Percentiles rank a stretch among this genome's conserved stretches.
These are phyloP conservation scores for Lathronympha strigana DNA, from an alignment of 2,888 invertebrate genomes.

Conservation along the genomic window DNA sequence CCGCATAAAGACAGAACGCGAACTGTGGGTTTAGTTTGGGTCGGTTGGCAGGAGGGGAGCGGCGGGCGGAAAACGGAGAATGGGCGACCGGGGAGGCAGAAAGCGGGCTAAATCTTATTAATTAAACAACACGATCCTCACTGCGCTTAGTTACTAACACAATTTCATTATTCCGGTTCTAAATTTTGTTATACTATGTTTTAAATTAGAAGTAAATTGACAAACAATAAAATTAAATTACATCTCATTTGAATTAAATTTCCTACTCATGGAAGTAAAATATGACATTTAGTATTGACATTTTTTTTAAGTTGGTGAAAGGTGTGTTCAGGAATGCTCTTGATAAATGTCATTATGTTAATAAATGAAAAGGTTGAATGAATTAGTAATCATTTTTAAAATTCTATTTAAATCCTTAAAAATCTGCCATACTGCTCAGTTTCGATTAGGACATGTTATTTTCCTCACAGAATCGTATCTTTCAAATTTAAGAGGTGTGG, in stretches of 20 bases:
- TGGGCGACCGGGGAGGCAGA: slow-evolving; percentile 70
- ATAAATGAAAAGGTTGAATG: too few species aligned
- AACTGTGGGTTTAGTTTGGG: slow-evolving; percentile 81
- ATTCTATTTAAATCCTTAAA: too few species aligned
- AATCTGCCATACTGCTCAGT: neutral
- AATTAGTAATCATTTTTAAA: too few species aligned
- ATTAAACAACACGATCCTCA: slow-evolving; percentile 45
- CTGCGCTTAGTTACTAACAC: neutral
- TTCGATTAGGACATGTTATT: neutral
- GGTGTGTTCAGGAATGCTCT: slow-evolving; percentile 22
- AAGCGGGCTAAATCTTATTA: slow-evolving; percentile 60
- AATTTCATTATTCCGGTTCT: slow-evolving; percentile 2
- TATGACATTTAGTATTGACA: slow-evolving; percentile 36
- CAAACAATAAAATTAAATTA: neutral
- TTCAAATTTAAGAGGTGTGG: slow-evolving; percentile 5
- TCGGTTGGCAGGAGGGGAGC: slow-evolving; percentile 57
- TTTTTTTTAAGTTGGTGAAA: slow-evolving; percentile 40
- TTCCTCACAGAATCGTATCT: neutral
- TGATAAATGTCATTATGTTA: slow-evolving; percentile 15
- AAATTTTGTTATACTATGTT: neutral
- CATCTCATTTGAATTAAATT: slow-evolving; percentile 12
- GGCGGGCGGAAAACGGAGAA: slow-evolving; percentile 78
- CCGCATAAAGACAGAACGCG: slow-evolving; percentile 84
- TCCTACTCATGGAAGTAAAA: slow-evolving; percentile 33
- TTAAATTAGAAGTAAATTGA: neutral